Conservation (phyloP, 2,113 vertebrate species). For the Cromileptes altivelis region DNA sequence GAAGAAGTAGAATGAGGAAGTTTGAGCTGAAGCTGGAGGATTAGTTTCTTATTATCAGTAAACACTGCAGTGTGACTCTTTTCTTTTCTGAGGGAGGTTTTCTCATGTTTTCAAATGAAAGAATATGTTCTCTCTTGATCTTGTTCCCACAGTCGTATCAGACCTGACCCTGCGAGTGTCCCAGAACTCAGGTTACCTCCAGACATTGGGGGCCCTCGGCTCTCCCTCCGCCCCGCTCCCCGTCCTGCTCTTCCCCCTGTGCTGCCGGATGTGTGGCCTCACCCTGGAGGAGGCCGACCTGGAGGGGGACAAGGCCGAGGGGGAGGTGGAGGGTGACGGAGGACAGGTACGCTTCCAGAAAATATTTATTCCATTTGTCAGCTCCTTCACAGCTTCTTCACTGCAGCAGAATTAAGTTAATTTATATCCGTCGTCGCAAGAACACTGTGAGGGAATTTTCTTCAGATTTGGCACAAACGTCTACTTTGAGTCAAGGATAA, state of each 20-base stretch:
- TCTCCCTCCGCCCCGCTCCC: slow-evolving; percentile 82
- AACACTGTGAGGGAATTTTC: too few species aligned
- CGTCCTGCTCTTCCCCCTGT: slow-evolving; percentile 92
- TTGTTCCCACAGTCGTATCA: slow-evolving; percentile 67
- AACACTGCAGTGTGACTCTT: not conserved
- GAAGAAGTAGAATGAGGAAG: slow-evolving; percentile 21
- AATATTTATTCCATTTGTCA: not conserved
- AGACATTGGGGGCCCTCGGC: slow-evolving; percentile 65
- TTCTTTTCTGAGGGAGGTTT: not conserved
- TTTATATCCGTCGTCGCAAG: too few species aligned
- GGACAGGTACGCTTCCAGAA: slow-evolving; percentile 76
- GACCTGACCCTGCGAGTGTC: slow-evolving; percentile 82
- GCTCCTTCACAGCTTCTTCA: too few species aligned
- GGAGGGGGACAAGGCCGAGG: slow-evolving; percentile 58
- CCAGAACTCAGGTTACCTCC: slow-evolving; percentile 69
- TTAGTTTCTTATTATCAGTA: not conserved
- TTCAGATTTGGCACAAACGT: too few species aligned
- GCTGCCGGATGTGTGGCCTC: slow-evolving; percentile 91
- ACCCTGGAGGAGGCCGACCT: slow-evolving; percentile 86
- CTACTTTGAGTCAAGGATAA: too few species aligned
- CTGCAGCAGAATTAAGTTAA: too few species aligned
- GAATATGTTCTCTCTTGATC: not conserved
- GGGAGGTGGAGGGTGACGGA: slow-evolving; percentile 84
- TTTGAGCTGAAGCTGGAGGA: not conserved
- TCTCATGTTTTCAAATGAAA: too few species aligned